A percentile compares a stretch with the other conserved stretches of the same genome.
phyloP scores from a whole-genome alignment of 2,797 vertebrate genomes.

The Eulemur coronatus region DNA sequence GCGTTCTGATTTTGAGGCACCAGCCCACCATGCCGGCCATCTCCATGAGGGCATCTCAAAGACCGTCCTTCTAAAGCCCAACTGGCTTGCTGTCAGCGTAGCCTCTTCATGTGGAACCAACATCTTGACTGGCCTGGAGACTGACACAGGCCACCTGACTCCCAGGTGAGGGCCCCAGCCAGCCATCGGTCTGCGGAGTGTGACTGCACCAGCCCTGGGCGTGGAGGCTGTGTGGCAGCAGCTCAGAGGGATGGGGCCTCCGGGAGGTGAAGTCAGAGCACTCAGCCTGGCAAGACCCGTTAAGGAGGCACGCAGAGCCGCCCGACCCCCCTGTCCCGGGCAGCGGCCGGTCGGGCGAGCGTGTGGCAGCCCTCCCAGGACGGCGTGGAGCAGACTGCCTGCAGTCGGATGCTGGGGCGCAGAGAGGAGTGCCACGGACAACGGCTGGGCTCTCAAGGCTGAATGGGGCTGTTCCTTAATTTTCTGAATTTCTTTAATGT shows the following conservation, averaged over 20 bases:
- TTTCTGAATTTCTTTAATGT: slow-evolving; percentile 20
- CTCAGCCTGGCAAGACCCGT: fast-evolving
- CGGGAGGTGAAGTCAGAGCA: not conserved
- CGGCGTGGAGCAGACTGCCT: fast-evolving
- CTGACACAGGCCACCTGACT: fast-evolving
- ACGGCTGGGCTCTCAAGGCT: not conserved
- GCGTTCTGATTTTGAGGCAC: not conserved
- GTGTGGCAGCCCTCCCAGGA: fast-evolving
- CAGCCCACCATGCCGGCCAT: fast-evolving
- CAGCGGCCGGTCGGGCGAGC: fast-evolving
- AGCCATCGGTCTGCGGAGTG: fast-evolving
- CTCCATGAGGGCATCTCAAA: fast-evolving
- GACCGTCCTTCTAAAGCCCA: not conserved
- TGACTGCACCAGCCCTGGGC: fast-evolving
- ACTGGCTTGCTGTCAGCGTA: not conserved
- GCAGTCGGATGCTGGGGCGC: fast-evolving
- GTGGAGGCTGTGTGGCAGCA: fast-evolving
- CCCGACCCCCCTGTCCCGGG: fast-evolving
- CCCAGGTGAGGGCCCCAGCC: not conserved
- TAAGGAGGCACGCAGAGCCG: too few relatives aligned
- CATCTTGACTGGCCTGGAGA: not conserved
- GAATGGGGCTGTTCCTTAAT: not conserved
- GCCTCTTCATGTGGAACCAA: not conserved
- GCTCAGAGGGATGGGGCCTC: too few relatives aligned
- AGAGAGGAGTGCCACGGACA: fast-evolving